Percentiles rank a stretch among this genome's conserved stretches.
Evolutionary conservation across 2,797 vertebrate genomes (phyloP).

Genomic region (Catharus ustulatus): DNA sequence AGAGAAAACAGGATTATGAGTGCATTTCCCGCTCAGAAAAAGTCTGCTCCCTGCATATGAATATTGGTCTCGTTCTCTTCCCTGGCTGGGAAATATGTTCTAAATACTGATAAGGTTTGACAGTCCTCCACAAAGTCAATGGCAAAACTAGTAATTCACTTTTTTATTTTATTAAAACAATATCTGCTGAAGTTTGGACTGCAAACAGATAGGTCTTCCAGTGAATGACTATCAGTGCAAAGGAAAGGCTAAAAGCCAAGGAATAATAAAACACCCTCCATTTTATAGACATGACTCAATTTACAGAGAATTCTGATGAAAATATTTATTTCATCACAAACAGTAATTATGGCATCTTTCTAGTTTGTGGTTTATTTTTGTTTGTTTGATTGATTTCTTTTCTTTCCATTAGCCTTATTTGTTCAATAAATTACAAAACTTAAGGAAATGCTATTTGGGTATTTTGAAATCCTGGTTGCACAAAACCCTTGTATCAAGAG

Average conservation of each 20-base stretch:
- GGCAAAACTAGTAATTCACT: not conserved
- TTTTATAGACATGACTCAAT: not conserved
- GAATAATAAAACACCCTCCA: not conserved
- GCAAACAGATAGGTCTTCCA: not conserved
- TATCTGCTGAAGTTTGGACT: not conserved
- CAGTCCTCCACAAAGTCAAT: not conserved
- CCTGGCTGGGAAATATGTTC: not conserved
- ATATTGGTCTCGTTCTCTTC: not conserved
- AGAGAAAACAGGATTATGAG: not conserved
- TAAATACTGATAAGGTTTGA: not conserved
- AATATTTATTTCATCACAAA: not conserved
- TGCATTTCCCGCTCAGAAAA: not conserved
- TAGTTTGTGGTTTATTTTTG: not conserved
- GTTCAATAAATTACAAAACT: not conserved
- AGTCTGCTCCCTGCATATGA: not conserved
- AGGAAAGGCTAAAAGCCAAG: not conserved
- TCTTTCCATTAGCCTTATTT: not conserved
- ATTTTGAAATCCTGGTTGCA: not conserved
- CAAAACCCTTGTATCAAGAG: not conserved
- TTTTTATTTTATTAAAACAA: not conserved
- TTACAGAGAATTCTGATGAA: not conserved
- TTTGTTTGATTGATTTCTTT: not conserved
- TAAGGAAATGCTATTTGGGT: rapidly evolving
- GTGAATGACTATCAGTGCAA: not conserved
- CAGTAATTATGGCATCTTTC: not conserved